Evolutionary conservation across 2,113 vertebrate species (phyloP).

Genomic region (Semnornis frantzii): DNA sequence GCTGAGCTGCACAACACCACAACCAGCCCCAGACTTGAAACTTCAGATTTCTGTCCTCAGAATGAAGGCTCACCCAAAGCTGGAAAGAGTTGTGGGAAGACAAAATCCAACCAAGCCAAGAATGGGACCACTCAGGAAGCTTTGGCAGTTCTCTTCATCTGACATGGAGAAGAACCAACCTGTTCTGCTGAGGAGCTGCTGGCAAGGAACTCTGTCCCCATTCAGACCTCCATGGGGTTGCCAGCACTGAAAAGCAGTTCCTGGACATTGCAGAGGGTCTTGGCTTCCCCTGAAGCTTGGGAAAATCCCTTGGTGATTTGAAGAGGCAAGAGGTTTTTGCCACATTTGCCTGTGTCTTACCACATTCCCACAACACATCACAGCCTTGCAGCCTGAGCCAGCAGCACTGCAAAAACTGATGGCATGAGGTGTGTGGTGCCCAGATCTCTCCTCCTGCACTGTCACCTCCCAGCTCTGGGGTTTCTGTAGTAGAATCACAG

Average conservation of each 20-base stretch:
- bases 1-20: background rate
- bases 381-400: background rate
- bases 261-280: background rate
- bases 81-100: background rate
- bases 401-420: background rate
- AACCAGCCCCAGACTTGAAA: rapidly evolving
- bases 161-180: background rate
- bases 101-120: background rate
- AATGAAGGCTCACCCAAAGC: background rate
- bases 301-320: background rate
- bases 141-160: background rate
- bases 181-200: background rate
- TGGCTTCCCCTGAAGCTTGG: background rate
- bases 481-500: background rate
- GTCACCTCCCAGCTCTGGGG: background rate
- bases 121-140: background rate
- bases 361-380: no score
- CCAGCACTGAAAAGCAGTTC: background rate
- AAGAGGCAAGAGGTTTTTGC: background rate
- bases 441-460: background rate
- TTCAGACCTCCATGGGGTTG: rapidly evolving
- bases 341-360: background rate
- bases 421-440: background rate
- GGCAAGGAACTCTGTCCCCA: background rate
- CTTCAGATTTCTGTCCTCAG: background rate